Evolutionary conservation across 2,113 vertebrate species (phyloP), one percentile per base, ranked within the genome.

Genomic region (Dinomys branickii): DNA sequence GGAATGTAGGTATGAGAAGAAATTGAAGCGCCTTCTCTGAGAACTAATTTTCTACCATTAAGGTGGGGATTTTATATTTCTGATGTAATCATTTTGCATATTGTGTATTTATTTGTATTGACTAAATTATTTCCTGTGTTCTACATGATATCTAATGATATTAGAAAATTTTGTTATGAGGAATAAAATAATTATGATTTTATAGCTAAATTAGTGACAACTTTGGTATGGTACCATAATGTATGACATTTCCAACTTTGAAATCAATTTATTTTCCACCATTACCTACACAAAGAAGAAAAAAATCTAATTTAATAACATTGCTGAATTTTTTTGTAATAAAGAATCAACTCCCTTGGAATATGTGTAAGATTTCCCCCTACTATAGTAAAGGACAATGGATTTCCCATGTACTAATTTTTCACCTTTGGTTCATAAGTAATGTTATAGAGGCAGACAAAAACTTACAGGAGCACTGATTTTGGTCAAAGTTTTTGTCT

Each of bases 341-440:
- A 92, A 95, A n/a, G 85, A 67, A 41, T 98, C 44, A 95, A 91
- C 3, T 2, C 1, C 93, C 93, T 22, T 94, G 38, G 38, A 91
- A 97, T 8, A 71, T 83, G 88, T 96, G 69, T 3, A 85, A 94
- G 24, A 93, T 93, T 83, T 13, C 14, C 81, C 77, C 8, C 30
- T 91, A 3, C 90, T 95, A 61, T n/a, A 44, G 30, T 73, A 61
- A 98, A 94, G 82, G 2, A 56, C 11, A 26, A 63, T 63, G 59
- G 80, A 47, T 93, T 93, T 82, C 82, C 14, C 16, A 96, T 19
- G n/a, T 71, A 52, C 47, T 96, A 89, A 90, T 93, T 97, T 38
- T 41, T 97, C 78, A 95, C 61, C 52, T 97, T 96, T 97, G 92
- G 63, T 56, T 73, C 30, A 69, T 91, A 95, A 12, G 91, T 52